A percentile compares a stretch with the other conserved stretches of the same genome.
Conservation (phyloP, 2,797 vertebrate species). For the Melanotaenia maccullochi region DNA sequence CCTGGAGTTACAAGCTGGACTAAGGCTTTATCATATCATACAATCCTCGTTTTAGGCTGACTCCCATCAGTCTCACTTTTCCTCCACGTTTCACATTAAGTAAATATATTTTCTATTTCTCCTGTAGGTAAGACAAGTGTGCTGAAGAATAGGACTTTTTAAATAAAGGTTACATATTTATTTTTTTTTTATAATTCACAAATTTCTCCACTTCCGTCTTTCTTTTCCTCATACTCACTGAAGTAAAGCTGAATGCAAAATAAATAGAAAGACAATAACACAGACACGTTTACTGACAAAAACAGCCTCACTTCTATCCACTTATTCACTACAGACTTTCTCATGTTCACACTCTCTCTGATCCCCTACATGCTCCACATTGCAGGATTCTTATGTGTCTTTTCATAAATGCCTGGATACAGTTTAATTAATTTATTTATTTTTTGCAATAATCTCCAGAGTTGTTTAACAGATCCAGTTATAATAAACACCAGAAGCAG, state of each 20-base stretch:
- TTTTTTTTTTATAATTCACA: background rate
- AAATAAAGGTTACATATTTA: background rate
- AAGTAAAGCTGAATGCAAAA: slow-evolving; percentile 64
- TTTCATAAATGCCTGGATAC: slow-evolving; percentile 31
- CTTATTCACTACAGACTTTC: slow-evolving; percentile 14
- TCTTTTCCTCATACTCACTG: slow-evolving; percentile 25
- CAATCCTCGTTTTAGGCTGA: slow-evolving; percentile 24
- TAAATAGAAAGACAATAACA: slow-evolving; percentile 52
- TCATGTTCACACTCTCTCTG: slow-evolving; percentile 21
- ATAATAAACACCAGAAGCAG: slow-evolving; percentile 61
- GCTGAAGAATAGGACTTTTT: slow-evolving; percentile 7
- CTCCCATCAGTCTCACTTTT: background rate
- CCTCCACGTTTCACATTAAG: slow-evolving; percentile 9
- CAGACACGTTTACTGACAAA: slow-evolving; percentile 52
- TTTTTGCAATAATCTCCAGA: slow-evolving; percentile 20
- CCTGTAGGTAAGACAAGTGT: background rate
- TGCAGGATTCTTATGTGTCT: slow-evolving; percentile 24
- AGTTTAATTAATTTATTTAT: background rate
- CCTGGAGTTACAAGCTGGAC: slow-evolving; percentile 58
- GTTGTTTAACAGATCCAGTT: slow-evolving; percentile 43
- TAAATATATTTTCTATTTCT: slow-evolving; percentile 14
- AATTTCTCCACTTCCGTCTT: background rate
- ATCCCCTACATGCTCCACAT: slow-evolving; percentile 4
- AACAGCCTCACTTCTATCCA: slow-evolving; percentile 48
- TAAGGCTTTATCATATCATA: slow-evolving; percentile 59